These are phyloP conservation scores for Cenopis cana DNA, from an alignment of 2,888 invertebrate species.

Conservation along the genomic window DNA sequence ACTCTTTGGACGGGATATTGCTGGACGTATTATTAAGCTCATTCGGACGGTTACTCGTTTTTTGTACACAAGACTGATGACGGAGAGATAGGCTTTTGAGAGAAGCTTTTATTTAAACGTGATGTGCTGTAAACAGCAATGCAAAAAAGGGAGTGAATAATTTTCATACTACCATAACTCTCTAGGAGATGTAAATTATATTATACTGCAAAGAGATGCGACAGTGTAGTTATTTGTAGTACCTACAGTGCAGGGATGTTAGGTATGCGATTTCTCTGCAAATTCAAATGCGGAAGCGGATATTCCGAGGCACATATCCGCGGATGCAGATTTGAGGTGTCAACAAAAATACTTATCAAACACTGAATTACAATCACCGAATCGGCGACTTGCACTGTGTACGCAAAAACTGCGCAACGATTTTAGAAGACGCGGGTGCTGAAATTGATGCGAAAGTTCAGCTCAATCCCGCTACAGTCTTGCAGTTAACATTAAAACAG, in stretches of 20 bases:
- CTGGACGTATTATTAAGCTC: slow-evolving; percentile 36
- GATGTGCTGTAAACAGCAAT: slow-evolving; percentile 16
- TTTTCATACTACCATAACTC: not conserved
- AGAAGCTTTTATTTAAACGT: slow-evolving; percentile 25
- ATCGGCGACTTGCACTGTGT: too few relatives aligned
- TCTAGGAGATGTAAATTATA: not conserved
- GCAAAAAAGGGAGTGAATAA: not conserved
- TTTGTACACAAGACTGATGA: slow-evolving; percentile 18
- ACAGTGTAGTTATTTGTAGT: too few relatives aligned
- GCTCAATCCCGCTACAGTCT: not conserved
- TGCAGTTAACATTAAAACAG: slow-evolving; percentile 10
- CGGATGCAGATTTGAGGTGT: too few relatives aligned
- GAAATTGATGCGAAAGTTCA: too few relatives aligned
- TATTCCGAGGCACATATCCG: too few relatives aligned
- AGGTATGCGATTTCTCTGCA: too few relatives aligned
- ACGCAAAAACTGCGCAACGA: too few relatives aligned
- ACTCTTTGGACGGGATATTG: slow-evolving; percentile 34
- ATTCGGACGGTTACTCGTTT: slow-evolving; percentile 27
- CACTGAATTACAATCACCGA: too few relatives aligned
- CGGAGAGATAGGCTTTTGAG: slow-evolving; percentile 23
- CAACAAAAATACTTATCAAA: too few relatives aligned
- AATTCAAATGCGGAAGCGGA: too few relatives aligned
- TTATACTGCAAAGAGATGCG: not conserved
- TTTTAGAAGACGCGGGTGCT: too few relatives aligned
- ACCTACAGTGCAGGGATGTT: too few relatives aligned